Evolutionary conservation across 2,797 vertebrate genomes (phyloP), one percentile per base, ranked within the genome.

Genomic region (Lithobates sylvaticus): DNA sequence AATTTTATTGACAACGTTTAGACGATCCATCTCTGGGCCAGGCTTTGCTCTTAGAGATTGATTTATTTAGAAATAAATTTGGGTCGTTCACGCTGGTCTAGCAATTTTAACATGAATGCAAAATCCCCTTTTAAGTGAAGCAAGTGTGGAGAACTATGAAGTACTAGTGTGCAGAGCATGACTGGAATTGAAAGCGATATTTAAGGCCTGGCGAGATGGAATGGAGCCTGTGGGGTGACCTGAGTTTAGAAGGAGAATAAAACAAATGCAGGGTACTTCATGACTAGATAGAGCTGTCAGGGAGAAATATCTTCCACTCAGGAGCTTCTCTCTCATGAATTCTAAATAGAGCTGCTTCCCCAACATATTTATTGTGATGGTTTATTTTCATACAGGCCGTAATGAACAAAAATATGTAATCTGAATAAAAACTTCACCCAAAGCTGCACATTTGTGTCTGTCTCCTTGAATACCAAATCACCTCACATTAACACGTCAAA

Each of bases 21-120:
- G 67, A 64, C 69, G 36, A 54, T 32, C 77, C 67, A 72, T 78
- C 68, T 78, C 50, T 26, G 10, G 32, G 39, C 13, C 23, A 74
- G 42, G 32, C 64, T 75, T n/a, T 21, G 42, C 26, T 5, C 61
- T 58, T 50, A 42, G n/a, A 23, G 29, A 32, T 34, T 54, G 76
- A 80, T 85, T 75, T 85, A 69, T 85, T 26, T 80, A 27, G 73
- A 74, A 80, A 64, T 64, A 72, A 78, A 85, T 80, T 85, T 74
- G 29, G 76, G 70, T 68, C 39, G 16, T 80, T 80, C 42, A 50
- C 12, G 42, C 77, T 80, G 77, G 32, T 27, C 74, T 74, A 68
- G 74, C 77, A 75, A 65, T 85, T 79, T 54, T 80, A 75, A 54
- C 27, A 80, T 34, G 36, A 80, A 75, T 68, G 26, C 42, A 74